Percentiles rank a stretch among this genome's conserved stretches.
Conservation (phyloP, 2,113 vertebrate species). For the Hypocryptadius cinnamomeus region DNA sequence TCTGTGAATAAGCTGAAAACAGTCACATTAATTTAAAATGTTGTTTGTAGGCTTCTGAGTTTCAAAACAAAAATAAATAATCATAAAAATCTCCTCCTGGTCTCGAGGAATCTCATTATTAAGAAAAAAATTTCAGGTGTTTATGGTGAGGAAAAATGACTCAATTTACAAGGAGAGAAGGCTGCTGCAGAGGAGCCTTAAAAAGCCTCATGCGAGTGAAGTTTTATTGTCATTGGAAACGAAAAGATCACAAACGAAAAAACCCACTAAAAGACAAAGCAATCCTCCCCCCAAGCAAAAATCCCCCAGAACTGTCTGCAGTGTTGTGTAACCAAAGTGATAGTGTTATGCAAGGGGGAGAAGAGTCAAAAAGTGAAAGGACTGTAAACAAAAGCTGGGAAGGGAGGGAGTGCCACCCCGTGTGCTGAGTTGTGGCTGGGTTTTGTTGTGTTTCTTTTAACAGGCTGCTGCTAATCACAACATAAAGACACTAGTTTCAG, state of each 20-base stretch:
- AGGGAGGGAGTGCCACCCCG: background rate
- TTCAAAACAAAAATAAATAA: background rate
- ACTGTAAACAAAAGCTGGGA: background rate
- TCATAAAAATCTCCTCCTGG: background rate
- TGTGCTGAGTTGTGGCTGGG: background rate
- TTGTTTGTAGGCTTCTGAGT: background rate
- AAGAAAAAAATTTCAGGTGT: background rate
- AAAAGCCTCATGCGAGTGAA: background rate
- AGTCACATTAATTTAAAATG: background rate
- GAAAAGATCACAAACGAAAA: background rate
- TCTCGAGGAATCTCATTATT: background rate
- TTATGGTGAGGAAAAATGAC: background rate
- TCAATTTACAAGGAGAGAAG: background rate
- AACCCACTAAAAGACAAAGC: background rate
- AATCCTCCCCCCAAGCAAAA: background rate
- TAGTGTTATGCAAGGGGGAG: background rate
- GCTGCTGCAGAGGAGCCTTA: background rate
- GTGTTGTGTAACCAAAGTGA: constrained; percentile 10
- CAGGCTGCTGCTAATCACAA: background rate
- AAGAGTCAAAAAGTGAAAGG: constrained; percentile 3
- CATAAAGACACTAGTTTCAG: background rate
- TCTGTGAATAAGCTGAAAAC: background rate
- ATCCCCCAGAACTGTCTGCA: background rate
- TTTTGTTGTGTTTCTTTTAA: background rate
- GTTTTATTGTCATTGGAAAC: background rate